A percentile compares a stretch with the other conserved stretches of the same genome.
phyloP scores from a whole-genome alignment of 2,888 invertebrate genomes.

The Panzeria rudis region DNA sequence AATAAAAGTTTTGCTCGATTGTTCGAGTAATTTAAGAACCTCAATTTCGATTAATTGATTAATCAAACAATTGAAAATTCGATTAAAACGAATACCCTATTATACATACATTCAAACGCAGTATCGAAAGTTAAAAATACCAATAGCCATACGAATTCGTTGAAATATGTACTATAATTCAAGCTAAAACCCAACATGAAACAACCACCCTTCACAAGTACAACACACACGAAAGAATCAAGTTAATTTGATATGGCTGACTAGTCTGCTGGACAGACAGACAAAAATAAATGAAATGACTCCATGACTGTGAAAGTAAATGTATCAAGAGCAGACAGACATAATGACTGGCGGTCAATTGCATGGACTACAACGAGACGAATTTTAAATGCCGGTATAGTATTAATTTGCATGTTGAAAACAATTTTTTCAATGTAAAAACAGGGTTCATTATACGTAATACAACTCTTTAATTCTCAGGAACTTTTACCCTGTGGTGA shows the following conservation, averaged over 20 bases:
- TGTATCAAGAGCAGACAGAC: conserved; percentile 10
- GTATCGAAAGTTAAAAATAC: conserved; percentile 25
- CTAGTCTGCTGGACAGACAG: conserved; percentile 4
- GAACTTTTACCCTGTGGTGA: not conserved
- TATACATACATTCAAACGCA: not conserved
- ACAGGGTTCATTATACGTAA: conserved; percentile 49
- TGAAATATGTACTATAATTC: conserved; percentile 9
- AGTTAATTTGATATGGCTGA: conserved; percentile 67
- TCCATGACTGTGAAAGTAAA: conserved; percentile 29
- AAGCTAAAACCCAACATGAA: conserved; percentile 47
- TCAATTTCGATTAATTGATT: no score
- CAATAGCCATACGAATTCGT: conserved; percentile 13
- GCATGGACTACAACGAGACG: conserved; percentile 15
- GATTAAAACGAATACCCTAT: no score
- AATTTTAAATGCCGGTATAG: conserved; percentile 47
- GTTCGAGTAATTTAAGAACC: no score
- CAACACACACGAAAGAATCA: conserved; percentile 27
- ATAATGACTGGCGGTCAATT: not conserved
- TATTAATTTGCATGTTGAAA: conserved; percentile 65
- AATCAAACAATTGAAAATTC: no score
- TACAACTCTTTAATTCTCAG: conserved; percentile 10
- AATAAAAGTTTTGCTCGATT: no score
- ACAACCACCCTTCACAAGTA: conserved; percentile 14
- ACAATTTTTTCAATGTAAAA: conserved; percentile 16
- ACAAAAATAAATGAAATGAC: conserved; percentile 7